phyloP scores from a whole-genome alignment of 2,113 vertebrate genomes.

The Platysteira castanea region DNA sequence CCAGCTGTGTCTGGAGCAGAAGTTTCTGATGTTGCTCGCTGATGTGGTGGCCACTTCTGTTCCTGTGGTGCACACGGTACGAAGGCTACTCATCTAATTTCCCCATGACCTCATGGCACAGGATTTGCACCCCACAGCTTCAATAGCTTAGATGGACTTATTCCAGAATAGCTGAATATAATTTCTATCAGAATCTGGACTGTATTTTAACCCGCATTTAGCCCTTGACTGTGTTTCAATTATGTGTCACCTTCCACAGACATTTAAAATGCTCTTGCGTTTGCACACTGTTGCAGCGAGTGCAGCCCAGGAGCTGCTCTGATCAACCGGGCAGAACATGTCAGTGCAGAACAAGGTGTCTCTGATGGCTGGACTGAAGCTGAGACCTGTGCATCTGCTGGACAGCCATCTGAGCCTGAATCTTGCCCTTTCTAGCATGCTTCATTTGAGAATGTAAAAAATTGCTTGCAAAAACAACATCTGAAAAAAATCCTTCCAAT shows the following conservation, averaged over 20 bases:
- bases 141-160: background rate
- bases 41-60: background rate
- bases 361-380: background rate
- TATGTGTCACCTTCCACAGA: background rate
- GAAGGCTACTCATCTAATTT: background rate
- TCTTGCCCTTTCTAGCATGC: background rate
- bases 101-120: background rate
- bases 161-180: background rate
- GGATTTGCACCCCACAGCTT: background rate
- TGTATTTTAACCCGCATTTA: background rate
- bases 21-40: background rate
- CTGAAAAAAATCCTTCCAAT: background rate
- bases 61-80: background rate
- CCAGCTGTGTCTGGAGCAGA: background rate
- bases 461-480: background rate
- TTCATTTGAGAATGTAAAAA: background rate
- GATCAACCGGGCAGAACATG: background rate
- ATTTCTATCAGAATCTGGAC: background rate
- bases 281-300: background rate
- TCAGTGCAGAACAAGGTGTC: background rate
- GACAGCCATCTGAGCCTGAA: background rate
- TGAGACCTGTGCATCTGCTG: background rate
- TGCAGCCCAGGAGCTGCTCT: background rate
- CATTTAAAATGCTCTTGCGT: background rate
- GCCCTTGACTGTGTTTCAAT: background rate